Base-by-base conservation (phyloP, 2,888 invertebrate genomes). In the Acronicta psi region DNA sequence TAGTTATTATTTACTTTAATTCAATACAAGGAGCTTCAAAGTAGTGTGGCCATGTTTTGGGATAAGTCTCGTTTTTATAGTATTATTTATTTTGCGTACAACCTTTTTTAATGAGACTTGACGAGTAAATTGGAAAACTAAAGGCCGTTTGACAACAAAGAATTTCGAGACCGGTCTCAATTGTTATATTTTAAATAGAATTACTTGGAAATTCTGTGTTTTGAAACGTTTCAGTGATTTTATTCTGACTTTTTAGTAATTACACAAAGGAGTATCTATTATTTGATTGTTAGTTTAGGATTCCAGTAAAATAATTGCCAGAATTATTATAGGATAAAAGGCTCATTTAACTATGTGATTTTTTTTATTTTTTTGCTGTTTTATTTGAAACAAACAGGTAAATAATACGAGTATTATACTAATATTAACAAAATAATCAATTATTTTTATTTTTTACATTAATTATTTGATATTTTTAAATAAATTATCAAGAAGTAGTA, bases 1-100 rank as follows among this genome's bases (percentile, higher is more conserved):
- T 10, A 20, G 47, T 54, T 69, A 46, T 58, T 66, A 38, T 47
- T 66, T 52, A 36, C 34, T 40, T 49, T 58, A 55, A 69, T 61
- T 61, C 54, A 61, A 61, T 55, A 37, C 43, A 17, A 40, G 18
- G 5, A 6, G 17, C 41, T 36, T 16, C n/a, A 11, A 7, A 57
- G 44, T 46, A 57, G 16, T 18, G 44, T 25, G 17, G 41, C 54
- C 29, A 46, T 23, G 8, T 14, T 69, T 38, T 4, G 17, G 59
- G 59, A 54, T 54, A 55, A 50, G 44, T 38, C 18, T 13, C 4
- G 0, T 16, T 43, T 29, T 43, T 29, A 34, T 34, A 8, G 1
- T 34, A 34, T 34, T 34, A 3, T 31, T 47, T 38, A 46, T 40
- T 59, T 54, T 49, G 44, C 53, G 14, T 36, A 34, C 42, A 50